Evolutionary conservation across 2,113 vertebrate genomes (phyloP).

Genomic region (Mesitornis unicolor): DNA sequence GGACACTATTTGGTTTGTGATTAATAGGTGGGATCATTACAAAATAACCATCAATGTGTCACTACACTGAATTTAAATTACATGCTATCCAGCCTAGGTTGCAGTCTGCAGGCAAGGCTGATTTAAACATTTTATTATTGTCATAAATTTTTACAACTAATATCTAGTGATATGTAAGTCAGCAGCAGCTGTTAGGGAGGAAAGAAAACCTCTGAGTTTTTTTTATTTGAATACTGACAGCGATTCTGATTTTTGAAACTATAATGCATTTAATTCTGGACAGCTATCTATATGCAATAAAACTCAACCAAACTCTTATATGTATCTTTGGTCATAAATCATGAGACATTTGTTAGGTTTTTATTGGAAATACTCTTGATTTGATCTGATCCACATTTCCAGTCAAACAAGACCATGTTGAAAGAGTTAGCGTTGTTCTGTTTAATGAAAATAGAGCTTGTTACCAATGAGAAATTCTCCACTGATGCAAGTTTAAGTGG

Average conservation of each 20-base stretch:
- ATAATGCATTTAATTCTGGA: background rate
- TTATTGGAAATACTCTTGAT: background rate
- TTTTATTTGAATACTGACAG: background rate
- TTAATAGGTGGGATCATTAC: background rate
- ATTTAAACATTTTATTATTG: background rate
- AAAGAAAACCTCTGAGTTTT: background rate
- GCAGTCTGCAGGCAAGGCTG: background rate
- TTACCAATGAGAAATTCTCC: background rate
- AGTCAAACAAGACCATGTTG: background rate
- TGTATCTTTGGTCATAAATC: background rate
- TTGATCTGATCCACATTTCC: background rate
- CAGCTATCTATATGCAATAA: background rate
- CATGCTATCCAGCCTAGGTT: background rate
- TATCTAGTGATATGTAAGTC: background rate
- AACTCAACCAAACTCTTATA: background rate
- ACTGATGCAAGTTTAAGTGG: background rate
- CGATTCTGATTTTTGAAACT: background rate
- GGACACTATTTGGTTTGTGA: background rate
- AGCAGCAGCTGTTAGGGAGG: background rate
- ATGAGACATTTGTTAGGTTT: accelerated
- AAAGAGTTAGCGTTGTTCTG: accelerated
- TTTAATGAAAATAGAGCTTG: background rate
- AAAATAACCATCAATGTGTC: background rate
- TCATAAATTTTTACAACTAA: background rate
- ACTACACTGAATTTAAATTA: background rate